Evolutionary conservation across 2,888 invertebrate species (phyloP).

Genomic region (Eledone cirrhosa): DNA sequence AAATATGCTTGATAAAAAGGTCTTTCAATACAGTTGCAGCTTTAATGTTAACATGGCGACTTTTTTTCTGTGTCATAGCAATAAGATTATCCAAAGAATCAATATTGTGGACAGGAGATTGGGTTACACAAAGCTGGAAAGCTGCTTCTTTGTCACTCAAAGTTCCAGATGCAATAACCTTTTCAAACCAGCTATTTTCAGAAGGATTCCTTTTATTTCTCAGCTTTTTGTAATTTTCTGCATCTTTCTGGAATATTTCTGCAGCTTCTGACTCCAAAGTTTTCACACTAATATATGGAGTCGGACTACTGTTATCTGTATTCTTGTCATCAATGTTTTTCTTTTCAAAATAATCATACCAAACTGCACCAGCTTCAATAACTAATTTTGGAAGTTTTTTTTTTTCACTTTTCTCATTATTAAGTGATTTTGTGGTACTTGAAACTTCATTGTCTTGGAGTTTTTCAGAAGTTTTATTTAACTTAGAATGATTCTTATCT

Average conservation of each 20-base stretch:
- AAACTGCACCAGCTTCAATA: constrained; percentile 52
- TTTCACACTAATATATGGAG: not conserved
- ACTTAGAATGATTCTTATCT: constrained; percentile 14
- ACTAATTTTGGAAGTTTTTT: constrained; percentile 38
- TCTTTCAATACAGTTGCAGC: constrained; percentile 82
- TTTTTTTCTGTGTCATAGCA: constrained; percentile 81
- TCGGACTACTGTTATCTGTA: not conserved
- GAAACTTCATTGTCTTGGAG: constrained; percentile 51
- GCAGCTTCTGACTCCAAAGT: constrained; percentile 1
- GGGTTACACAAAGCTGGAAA: constrained; percentile 81
- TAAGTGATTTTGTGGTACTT: constrained; percentile 43
- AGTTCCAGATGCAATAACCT: constrained; percentile 81
- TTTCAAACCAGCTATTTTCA: constrained; percentile 64
- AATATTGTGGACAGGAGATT: constrained; percentile 83
- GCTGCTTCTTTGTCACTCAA: constrained; percentile 87
- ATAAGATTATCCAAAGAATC: constrained; percentile 77
- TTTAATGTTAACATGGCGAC: constrained; percentile 71
- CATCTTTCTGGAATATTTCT: not conserved
- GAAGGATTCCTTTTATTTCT: constrained; percentile 54
- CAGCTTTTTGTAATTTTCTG: constrained; percentile 65
- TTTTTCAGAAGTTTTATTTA: constrained; percentile 30
- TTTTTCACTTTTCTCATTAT: not conserved
- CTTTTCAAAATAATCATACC: constrained; percentile 45
- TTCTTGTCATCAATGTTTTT: constrained; percentile 36
- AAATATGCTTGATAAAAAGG: constrained; percentile 76